Evolutionary conservation across 2,888 invertebrate species (phyloP), one percentile per base, ranked within the genome.

Genomic region (Notodonta dromedarius): DNA sequence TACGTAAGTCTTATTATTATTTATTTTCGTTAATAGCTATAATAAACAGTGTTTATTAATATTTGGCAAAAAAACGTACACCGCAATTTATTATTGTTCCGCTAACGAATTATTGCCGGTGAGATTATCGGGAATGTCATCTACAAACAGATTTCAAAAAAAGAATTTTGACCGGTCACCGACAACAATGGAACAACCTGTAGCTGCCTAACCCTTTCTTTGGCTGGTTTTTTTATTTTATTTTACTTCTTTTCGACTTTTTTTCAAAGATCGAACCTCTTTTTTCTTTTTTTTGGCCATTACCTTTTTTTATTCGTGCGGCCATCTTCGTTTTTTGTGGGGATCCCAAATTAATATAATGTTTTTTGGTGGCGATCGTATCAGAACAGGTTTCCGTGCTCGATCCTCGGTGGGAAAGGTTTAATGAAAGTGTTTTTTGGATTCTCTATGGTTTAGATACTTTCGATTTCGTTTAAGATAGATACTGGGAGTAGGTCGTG

Each of bases 311-410:
- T 90, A 79, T 77, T 85, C 85, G 83, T 84, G 78, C 74, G 83
- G 85, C 87, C 80, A 87, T 90, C 89, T 81, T 88, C 87, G 86
- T 91, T 93, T 93, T 93, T 93, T 92, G 89, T 92, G 90, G 86
- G 82, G 85, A 89, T 88, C 90, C 91, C 93, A 92, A 93, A 93
- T 93, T 93, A 93, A 93, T 92, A 92, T 90, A 85, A 87, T 86
- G 86, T 87, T 90, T 91, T 90, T 88, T 82, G 68, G 64, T 69
- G 74, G 76, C 75, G 87, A 86, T 84, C 78, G 74, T 85, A 89
- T 89, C 84, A 68, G 64, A 89, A 91, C 92, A 74, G 88, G 92
- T 91, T 90, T 80, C 51, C 16, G 73, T 75, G 73, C 71, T 69
- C 75, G 79, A 70, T 78, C 66, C 70, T 74, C 77, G 81, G 87